phyloP scores from a whole-genome alignment of 2,797 vertebrate species.

The Neostethus bicornis region DNA sequence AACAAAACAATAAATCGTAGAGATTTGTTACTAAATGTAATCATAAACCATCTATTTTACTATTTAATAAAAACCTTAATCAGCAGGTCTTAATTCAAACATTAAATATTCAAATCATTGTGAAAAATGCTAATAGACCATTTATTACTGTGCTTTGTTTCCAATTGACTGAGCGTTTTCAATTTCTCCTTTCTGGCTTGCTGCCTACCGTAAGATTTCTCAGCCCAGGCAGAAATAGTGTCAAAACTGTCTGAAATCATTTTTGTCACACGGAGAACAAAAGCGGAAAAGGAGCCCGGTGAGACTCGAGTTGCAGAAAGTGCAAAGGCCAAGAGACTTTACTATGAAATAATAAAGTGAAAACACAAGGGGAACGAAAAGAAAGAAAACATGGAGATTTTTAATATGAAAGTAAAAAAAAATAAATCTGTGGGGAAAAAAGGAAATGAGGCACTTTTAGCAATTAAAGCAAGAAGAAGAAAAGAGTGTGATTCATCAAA shows the following conservation, averaged over 20 bases:
- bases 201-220: constrained; percentile 20
- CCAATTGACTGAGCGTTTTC: constrained; percentile 38
- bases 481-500: constrained; percentile 35
- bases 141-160: constrained; percentile 20
- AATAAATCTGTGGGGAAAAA: constrained; percentile 17
- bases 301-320: constrained; percentile 16
- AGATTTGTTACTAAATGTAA: too few species aligned
- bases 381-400: constrained; percentile 2
- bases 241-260: constrained; percentile 41
- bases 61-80: too few species aligned
- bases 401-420: constrained; percentile 18
- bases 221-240: constrained; percentile 22
- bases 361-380: constrained; percentile 20
- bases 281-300: constrained; percentile 26
- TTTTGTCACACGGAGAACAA: constrained; percentile 34
- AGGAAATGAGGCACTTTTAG: constrained; percentile 52
- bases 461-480: constrained; percentile 49
- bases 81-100: too few species aligned
- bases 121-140: neutral
- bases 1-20: too few species aligned
- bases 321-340: constrained; percentile 29
- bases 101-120: neutral
- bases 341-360: constrained; percentile 11
- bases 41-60: too few species aligned
- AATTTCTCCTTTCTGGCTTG: constrained; percentile 39